Conservation (phyloP, 2,797 vertebrate species). For the Takifugu ocellatus region DNA sequence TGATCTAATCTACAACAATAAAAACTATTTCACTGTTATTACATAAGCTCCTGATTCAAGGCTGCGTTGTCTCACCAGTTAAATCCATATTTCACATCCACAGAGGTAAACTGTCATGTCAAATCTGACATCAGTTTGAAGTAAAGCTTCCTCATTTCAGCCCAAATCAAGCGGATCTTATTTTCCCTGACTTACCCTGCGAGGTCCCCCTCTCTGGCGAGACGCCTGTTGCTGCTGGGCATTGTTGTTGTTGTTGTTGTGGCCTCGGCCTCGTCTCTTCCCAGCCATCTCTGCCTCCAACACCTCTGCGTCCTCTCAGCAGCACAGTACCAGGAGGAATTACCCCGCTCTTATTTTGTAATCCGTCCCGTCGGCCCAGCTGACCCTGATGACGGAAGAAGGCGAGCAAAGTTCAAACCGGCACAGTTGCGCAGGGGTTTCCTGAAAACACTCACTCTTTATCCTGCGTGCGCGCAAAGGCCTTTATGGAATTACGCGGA, state of each 20-base stretch:
- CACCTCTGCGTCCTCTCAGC: constrained; percentile 24
- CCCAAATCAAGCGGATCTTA: neutral
- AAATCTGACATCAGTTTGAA: neutral
- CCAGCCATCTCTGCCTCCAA: constrained; percentile 60
- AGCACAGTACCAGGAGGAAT: constrained; percentile 1
- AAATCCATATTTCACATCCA: neutral
- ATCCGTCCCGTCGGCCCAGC: constrained; percentile 20
- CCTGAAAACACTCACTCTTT: constrained; percentile 15
- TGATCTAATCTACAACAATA: neutral
- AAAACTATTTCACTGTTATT: neutral
- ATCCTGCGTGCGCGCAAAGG: neutral
- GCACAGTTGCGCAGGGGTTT: constrained; percentile 9
- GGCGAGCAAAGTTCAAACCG: constrained; percentile 71
- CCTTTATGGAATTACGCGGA: neutral
- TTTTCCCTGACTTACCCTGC: constrained; percentile 41
- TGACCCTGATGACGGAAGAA: constrained; percentile 65
- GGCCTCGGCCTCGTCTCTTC: constrained; percentile 67
- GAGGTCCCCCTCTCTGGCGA: constrained; percentile 29
- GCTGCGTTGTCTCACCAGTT: neutral
- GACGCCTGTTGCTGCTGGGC: constrained; percentile 40
- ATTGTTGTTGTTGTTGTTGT: constrained; percentile 27
- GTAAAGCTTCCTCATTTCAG: neutral
- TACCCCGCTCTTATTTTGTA: constrained; percentile 21
- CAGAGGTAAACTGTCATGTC: neutral
- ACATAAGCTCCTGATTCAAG: neutral